Percentiles rank a stretch among this genome's conserved stretches.
These are phyloP conservation scores for Oxystoma pomonae DNA, from an alignment of 2,888 invertebrate genomes.

Conservation along the genomic window DNA sequence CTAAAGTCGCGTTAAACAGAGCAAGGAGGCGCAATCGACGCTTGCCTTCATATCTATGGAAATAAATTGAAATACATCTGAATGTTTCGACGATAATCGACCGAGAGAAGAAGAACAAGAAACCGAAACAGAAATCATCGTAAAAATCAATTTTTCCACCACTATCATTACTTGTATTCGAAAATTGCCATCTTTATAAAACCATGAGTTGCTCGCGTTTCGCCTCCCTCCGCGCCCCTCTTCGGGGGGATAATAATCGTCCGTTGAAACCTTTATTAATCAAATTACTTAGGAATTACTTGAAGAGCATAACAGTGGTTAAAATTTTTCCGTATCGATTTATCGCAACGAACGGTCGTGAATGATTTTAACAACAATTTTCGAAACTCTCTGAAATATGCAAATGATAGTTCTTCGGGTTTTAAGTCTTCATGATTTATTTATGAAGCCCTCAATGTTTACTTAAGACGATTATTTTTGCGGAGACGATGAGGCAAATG, in stretches of 20 bases:
- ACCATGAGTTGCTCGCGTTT: conserved; percentile 3
- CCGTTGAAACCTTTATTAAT: conserved; percentile 11
- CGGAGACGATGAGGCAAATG: conserved; percentile 5
- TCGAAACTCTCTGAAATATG: conserved; percentile 47
- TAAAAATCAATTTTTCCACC: conserved; percentile 16
- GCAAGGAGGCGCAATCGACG: no score
- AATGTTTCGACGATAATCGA: background rate
- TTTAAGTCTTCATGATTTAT: conserved; percentile 45
- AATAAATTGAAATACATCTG: background rate
- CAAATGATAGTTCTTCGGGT: conserved; percentile 46
- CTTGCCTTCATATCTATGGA: no score
- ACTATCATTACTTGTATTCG: conserved; percentile 13
- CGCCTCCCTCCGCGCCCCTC: background rate
- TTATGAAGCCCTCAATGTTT: conserved; percentile 47
- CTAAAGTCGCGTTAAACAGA: no score
- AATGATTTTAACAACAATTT: conserved; percentile 33
- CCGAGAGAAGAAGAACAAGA: background rate
- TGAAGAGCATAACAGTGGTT: conserved; percentile 14
- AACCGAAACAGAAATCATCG: conserved; percentile 3
- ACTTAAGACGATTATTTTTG: conserved; percentile 48
- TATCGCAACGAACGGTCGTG: background rate
- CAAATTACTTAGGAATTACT: conserved; percentile 12
- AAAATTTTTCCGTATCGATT: conserved; percentile 14
- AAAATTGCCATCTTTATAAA: conserved; percentile 18
- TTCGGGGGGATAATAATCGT: background rate